Percentiles rank a stretch among this genome's conserved stretches.
Conservation (phyloP, 1,140 invertebrate species). For the Panulirus ornatus region DNA sequence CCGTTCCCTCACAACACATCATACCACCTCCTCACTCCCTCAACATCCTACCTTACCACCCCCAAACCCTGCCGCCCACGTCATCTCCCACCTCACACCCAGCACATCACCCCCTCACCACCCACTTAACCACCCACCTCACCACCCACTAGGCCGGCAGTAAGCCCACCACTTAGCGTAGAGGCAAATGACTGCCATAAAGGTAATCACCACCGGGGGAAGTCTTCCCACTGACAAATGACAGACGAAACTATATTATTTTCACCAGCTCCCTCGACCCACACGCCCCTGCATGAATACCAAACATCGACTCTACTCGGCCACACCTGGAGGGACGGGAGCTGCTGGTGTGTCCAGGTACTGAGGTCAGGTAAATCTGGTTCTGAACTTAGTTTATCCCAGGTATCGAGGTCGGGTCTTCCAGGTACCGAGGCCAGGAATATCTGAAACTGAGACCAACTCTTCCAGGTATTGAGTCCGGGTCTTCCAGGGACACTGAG, state of each 20-base stretch:
- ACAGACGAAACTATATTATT: not conserved
- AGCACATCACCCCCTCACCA: not conserved
- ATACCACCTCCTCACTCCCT: not conserved
- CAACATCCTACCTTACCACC: not conserved
- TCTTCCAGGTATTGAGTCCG: too few relatives aligned
- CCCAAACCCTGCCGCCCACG: not conserved
- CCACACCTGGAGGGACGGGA: too few relatives aligned
- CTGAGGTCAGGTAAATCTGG: too few relatives aligned
- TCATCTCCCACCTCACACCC: not conserved
- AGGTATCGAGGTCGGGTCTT: too few relatives aligned
- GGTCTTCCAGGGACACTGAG: too few relatives aligned
- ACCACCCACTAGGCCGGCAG: too few relatives aligned
- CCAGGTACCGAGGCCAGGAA: too few relatives aligned
- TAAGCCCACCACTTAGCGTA: not conserved
- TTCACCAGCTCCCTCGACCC: conserved; percentile 2
- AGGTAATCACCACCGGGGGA: not conserved
- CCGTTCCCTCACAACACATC: not conserved
- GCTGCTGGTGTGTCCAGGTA: too few relatives aligned
- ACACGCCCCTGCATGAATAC: too few relatives aligned
- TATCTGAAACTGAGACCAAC: too few relatives aligned
- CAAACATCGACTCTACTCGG: too few relatives aligned
- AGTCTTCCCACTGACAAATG: conserved; percentile 8
- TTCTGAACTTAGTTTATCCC: too few relatives aligned
- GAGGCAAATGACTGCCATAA: conserved; percentile 15
- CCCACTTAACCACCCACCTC: not conserved